Evolutionary conservation across 2,797 vertebrate genomes (phyloP), one percentile per base, ranked within the genome.

Genomic region (Ispidina picta): DNA sequence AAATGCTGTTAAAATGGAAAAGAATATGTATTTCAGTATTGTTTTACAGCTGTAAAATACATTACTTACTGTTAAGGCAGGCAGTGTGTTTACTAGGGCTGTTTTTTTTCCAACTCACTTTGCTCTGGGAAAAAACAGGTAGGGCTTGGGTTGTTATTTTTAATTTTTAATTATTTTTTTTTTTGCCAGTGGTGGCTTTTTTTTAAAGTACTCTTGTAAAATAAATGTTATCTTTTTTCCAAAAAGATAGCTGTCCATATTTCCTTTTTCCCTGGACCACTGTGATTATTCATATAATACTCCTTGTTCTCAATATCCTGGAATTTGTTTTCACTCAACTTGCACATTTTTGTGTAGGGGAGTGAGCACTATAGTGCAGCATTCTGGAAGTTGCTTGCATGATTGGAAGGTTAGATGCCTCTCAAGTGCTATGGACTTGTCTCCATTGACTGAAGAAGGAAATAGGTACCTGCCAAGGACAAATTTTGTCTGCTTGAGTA

Each of bases 331-430:
- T 81, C 37, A 29, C 74, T 92, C 8, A 10, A 69, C 63, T 72
- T 78, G 22, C 55, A 19, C 29, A 15, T 56, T 80, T 68, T 84
- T 33, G 1, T 21, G 1, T 41, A 29, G 17, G 17, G 41, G 71
- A 62, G 37, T 69, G 35, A 6, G 3, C 0, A 0, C 37, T 83
- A 1, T 29, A 43, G 12, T 58, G 28, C 43, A 56, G 22, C 49
- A 33, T 68, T 81, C 11, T 2, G 16, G 23, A 60, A 71, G 15
- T 52, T 75, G 12, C 55, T 58, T 68, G 11, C 1, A 1, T 29
- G 23, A 23, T 31, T 79, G 48, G 44, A 7, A 37, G 9, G 48
- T 72, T 28, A 46, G 43, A n/a, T 76, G 22, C 18, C 82, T 52
- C 33, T 83, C 49, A 56, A 54, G 63, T 49, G 15, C 49, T 77